Evolutionary conservation across 2,888 invertebrate species (phyloP).

Genomic region (Drosophila phalerata): DNA sequence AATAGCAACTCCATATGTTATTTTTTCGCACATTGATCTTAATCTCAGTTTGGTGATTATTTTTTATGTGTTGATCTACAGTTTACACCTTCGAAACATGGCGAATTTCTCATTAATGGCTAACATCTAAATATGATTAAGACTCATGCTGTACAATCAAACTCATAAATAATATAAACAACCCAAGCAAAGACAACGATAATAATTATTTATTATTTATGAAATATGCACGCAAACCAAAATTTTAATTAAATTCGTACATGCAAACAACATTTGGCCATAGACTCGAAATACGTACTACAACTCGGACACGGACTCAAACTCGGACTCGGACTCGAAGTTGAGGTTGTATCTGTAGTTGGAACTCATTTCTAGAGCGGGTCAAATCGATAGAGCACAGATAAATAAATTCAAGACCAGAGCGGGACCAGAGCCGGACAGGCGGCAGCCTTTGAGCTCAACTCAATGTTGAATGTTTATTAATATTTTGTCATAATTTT

Average conservation of each 20-base stretch:
- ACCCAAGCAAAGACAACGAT: slow-evolving; percentile 56
- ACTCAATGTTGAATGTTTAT: slow-evolving; percentile 63
- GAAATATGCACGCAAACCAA: slow-evolving; percentile 77
- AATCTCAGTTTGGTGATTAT: slow-evolving; percentile 7
- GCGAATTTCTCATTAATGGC: slow-evolving; percentile 38
- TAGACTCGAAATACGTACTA: slow-evolving; percentile 16
- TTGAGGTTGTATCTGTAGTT: slow-evolving; percentile 14
- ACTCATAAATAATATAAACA: slow-evolving; percentile 74
- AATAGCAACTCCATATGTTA: not conserved
- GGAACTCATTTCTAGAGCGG: slow-evolving; percentile 57
- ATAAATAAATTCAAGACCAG: slow-evolving; percentile 63
- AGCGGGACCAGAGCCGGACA: slow-evolving; percentile 36
- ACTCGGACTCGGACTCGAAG: not conserved
- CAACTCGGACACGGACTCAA: slow-evolving; percentile 6
- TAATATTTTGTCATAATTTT: slow-evolving; percentile 79
- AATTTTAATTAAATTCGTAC: slow-evolving; percentile 80
- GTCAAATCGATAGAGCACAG: slow-evolving; percentile 73
- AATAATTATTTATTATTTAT: slow-evolving; percentile 78
- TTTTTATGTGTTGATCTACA: slow-evolving; percentile 12
- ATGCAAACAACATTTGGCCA: slow-evolving; percentile 61
- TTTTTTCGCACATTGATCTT: slow-evolving; percentile 33
- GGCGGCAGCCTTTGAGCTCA: slow-evolving; percentile 65
- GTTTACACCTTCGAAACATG: slow-evolving; percentile 16
- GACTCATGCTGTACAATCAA: slow-evolving; percentile 46
- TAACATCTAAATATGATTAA: slow-evolving; percentile 67